Evolutionary conservation across 2,888 invertebrate genomes (phyloP).

Genomic region (Xanthia togata): DNA sequence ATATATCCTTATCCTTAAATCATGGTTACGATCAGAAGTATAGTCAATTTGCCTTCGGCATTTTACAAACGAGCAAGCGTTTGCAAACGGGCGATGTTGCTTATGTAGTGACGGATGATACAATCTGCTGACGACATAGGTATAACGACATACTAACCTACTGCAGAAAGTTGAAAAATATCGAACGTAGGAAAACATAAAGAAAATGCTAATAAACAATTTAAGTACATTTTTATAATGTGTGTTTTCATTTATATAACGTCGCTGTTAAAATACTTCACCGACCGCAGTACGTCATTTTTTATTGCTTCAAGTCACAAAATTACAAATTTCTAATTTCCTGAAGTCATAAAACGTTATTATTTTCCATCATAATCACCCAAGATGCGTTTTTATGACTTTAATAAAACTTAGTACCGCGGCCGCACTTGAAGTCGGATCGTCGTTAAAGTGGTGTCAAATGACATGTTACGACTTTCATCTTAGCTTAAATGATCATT

Average conservation of each 20-base stretch:
- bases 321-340: constrained; percentile 66
- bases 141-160: neutral
- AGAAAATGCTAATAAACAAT: constrained; percentile 8
- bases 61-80: neutral
- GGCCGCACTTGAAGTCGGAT: constrained; percentile 41
- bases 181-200: neutral
- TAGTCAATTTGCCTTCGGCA: neutral
- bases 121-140: neutral
- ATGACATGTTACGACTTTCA: constrained; percentile 42
- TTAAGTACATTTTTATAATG: constrained; percentile 16
- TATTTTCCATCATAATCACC: constrained; percentile 60
- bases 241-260: constrained; percentile 17
- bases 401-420: constrained; percentile 47
- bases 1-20: neutral
- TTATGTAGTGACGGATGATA: neutral
- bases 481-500: constrained; percentile 37
- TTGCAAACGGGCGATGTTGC: neutral
- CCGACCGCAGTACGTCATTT: constrained; percentile 23
- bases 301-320: constrained; percentile 56
- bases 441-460: constrained; percentile 37
- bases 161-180: neutral
- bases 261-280: constrained; percentile 21
- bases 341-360: constrained; percentile 58
- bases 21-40: neutral
- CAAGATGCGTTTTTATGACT: constrained; percentile 63